Percentiles rank a stretch among this genome's conserved stretches.
These are phyloP conservation scores for Catalaphyllia jardinei DNA, from an alignment of 64 coral and sea anemone species.

Conservation along the genomic window DNA sequence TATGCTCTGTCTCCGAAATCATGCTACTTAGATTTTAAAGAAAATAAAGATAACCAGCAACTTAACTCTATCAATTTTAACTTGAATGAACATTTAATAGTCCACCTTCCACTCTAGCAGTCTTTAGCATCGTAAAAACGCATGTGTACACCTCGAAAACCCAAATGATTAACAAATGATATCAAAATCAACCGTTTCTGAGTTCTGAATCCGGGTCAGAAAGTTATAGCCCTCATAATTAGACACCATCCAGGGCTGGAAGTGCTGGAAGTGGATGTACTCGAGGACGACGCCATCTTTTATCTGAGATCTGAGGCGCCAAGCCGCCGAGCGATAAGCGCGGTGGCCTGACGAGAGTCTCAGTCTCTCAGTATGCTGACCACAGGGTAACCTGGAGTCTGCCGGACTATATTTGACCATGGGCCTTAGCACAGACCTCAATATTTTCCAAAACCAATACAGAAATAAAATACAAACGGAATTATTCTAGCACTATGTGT, in stretches of 20 bases:
- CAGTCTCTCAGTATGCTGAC: constrained; percentile 24
- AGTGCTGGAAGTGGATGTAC: constrained; percentile 39
- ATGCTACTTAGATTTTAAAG: too few relatives aligned
- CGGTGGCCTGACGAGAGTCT: constrained; percentile 34
- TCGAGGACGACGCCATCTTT: constrained; percentile 60
- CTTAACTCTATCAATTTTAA: neutral
- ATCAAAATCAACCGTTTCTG: too few relatives aligned
- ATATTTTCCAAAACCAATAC: constrained; percentile 53
- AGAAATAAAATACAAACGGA: too few relatives aligned
- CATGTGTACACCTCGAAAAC: too few relatives aligned
- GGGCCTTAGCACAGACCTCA: constrained; percentile 65
- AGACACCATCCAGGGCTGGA: too few relatives aligned
- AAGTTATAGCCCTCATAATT: too few relatives aligned
- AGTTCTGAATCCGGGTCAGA: too few relatives aligned
- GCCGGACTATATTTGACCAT: constrained; percentile 71
- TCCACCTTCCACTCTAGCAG: too few relatives aligned
- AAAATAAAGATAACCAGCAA: neutral
- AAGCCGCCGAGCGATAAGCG: constrained; percentile 51
- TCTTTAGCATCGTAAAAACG: too few relatives aligned
- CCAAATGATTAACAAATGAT: too few relatives aligned
- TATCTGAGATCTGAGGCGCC: constrained; percentile 44
- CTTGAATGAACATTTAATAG: neutral
- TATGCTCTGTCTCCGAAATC: too few relatives aligned
- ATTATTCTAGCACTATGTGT: too few relatives aligned
- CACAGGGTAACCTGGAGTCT: constrained; percentile 45